These are phyloP conservation scores for Anoplophora glabripennis DNA, from an alignment of 1,140 invertebrate species.

Conservation along the genomic window DNA sequence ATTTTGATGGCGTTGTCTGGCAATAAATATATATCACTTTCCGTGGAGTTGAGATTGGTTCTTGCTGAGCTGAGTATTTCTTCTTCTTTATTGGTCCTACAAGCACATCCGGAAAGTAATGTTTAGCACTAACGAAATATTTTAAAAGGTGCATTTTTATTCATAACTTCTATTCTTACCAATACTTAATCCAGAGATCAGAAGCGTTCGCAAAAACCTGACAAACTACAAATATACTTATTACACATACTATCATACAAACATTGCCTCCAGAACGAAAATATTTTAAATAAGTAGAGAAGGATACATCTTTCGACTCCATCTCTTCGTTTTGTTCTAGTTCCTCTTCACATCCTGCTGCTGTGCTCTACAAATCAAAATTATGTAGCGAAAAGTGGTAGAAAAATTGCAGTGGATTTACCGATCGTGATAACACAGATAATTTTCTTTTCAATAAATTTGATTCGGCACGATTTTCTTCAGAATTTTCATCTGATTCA, in stretches of 20 bases:
- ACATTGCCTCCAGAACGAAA: conserved; percentile 54
- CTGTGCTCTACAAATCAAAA: too few relatives aligned
- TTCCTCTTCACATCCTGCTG: conserved; percentile 42
- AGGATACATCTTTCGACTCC: conserved; percentile 55
- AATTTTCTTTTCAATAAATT: too few relatives aligned
- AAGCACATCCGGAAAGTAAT: conserved; percentile 27
- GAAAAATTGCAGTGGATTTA: too few relatives aligned
- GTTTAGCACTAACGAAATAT: not conserved
- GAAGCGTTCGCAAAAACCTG: conserved; percentile 54
- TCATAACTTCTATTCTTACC: conserved; percentile 55
- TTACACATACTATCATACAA: conserved; percentile 46
- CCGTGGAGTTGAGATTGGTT: too few relatives aligned
- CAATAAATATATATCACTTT: not conserved
- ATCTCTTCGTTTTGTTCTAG: conserved; percentile 57
- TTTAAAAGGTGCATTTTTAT: too few relatives aligned
- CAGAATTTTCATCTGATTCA: too few relatives aligned
- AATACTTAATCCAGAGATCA: conserved; percentile 73
- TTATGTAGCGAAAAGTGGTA: too few relatives aligned
- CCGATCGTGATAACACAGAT: too few relatives aligned
- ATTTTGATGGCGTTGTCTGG: not conserved
- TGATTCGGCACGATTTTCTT: too few relatives aligned
- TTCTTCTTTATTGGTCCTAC: conserved; percentile 56
- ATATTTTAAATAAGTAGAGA: conserved; percentile 54
- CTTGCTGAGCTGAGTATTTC: not conserved
- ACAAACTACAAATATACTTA: conserved; percentile 49